Conservation (phyloP, 2,888 invertebrate genomes). For the Thymelicus lineola region DNA sequence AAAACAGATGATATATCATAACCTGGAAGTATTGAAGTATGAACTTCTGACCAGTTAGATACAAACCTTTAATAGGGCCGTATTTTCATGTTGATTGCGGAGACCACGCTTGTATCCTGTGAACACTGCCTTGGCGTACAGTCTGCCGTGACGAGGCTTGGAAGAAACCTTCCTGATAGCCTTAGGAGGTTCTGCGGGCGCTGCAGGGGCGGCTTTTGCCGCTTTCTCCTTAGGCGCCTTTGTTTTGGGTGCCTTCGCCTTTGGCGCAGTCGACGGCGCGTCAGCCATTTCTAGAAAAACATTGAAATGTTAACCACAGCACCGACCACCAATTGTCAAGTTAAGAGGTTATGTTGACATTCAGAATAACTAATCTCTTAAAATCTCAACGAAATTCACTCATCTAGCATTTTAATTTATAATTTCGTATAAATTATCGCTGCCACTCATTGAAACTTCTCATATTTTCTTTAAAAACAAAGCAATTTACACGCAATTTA, state of each 20-base stretch:
- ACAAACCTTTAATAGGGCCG: constrained; percentile 93
- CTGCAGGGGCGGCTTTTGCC: constrained; percentile 82
- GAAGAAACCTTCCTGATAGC: constrained; percentile 79
- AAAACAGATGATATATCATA: too few species aligned
- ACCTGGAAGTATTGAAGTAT: background rate
- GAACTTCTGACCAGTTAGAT: too few species aligned
- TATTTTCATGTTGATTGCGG: constrained; percentile 99
- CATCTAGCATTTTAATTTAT: constrained; percentile 54
- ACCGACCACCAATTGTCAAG: constrained; percentile 43
- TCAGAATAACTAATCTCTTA: constrained; percentile 60
- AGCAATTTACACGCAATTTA: constrained; percentile 47
- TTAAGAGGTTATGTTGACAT: constrained; percentile 79
- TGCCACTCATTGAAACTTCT: constrained; percentile 13
- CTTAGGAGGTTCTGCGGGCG: constrained; percentile 81
- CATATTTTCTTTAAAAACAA: constrained; percentile 39
- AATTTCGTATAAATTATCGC: constrained; percentile 39
- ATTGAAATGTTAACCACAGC: constrained; percentile 48
- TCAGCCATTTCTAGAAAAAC: constrained; percentile 87
- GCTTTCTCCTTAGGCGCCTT: constrained; percentile 86
- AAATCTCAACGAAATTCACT: constrained; percentile 55
- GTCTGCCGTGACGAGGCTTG: constrained; percentile 90
- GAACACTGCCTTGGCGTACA: constrained; percentile 99
- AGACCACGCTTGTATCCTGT: constrained; percentile 98
- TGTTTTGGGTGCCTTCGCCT: constrained; percentile 83
- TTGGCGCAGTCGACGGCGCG: constrained; percentile 82